phyloP scores from a whole-genome alignment of 2,113 vertebrate genomes.

The Oreotrochilus melanogaster region DNA sequence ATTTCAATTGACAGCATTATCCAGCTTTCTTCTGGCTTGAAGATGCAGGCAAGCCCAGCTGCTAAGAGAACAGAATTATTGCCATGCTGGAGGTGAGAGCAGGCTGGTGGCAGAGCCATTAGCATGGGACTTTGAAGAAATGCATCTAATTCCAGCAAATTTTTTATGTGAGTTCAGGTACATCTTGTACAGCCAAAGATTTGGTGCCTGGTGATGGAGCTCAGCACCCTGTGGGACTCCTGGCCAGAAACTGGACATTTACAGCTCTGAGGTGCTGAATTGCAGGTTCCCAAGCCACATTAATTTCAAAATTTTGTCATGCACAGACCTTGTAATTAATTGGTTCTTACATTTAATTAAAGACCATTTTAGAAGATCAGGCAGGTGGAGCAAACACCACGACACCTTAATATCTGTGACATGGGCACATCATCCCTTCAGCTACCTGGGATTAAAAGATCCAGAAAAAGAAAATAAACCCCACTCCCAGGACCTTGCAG shows the following conservation, averaged over 20 bases:
- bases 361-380: not conserved
- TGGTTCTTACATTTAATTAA: not conserved
- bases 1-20: not conserved
- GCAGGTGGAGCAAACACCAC: not conserved
- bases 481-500: not conserved
- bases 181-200: fast-evolving
- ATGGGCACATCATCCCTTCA: not conserved
- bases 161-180: fast-evolving
- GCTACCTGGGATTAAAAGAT: not conserved
- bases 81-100: not conserved
- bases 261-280: fast-evolving
- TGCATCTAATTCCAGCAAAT: not conserved
- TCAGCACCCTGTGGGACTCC: fast-evolving
- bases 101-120: fast-evolving
- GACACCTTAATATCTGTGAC: fast-evolving
- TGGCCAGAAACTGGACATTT: not conserved
- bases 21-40: not conserved
- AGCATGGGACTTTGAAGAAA: not conserved
- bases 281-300: not conserved
- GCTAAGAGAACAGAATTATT: not conserved
- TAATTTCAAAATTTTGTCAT: not conserved
- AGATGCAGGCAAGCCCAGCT: not conserved
- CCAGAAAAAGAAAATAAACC: not conserved
- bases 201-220: not conserved
- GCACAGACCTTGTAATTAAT: not conserved